Evolutionary conservation across 2,797 vertebrate genomes (phyloP), one percentile per base, ranked within the genome.

Genomic region (Gymnopithys bicolor): DNA sequence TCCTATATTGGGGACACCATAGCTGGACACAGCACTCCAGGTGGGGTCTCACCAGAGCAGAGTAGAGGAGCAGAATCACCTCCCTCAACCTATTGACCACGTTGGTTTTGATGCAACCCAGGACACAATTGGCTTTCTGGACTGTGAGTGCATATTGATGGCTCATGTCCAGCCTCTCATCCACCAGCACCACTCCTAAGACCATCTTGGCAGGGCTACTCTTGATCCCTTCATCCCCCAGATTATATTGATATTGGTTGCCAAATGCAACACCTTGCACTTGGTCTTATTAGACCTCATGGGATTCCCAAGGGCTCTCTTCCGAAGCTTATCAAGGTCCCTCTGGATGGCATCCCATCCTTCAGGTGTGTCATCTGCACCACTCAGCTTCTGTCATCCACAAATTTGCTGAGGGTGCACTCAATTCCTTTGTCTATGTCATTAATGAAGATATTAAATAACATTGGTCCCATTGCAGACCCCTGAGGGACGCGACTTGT

Each of bases 171-270:
- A 89, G 11, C 11, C 27, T 69, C 35, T 83, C 43, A n/a, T 0
- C 28, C 13, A 19, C 9, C 23, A 55, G 41, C 22, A 32, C 1
- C 13, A 32, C 1, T 10, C 1, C 32, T 13, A n/a, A 4, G 4
- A 6, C 27, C 35, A 49, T 49, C 1, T 56, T 1, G 1, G 5
- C 19, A 35, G 28, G 19, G 49, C 35, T 83, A 16, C 23, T 63
- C 18, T 60, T 2, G 2, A 32, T 68, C 53, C 18, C 5, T 1
- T 43, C 10, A 16, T 62, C 10, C 22, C 56, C 6, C 32, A 69
- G 23, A 9, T 27, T 83, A 3, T 22, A 4, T 0, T 45, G n/a
- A 7, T n/a, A 18, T 19, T 4, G 10, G 15, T 14, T 3, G 1
- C 7, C 49, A 45, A 39, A 10, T 66, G 27, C 28, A 25, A 13